phyloP scores from a whole-genome alignment of 2,113 vertebrate genomes.

The Lampris megalopsis region DNA sequence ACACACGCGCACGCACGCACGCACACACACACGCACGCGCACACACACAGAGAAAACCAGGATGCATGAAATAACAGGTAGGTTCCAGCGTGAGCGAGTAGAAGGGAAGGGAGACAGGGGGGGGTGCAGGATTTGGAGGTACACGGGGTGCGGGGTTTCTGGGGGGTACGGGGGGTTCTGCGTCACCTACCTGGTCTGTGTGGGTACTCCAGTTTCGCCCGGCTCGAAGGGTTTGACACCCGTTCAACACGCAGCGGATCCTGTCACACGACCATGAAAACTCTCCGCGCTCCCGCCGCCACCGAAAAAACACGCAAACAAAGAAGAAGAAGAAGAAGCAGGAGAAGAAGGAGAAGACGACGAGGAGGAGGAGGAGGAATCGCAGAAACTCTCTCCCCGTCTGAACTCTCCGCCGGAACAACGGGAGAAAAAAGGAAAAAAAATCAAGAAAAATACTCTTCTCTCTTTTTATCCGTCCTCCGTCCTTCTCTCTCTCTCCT shows the following conservation, averaged over 20 bases:
- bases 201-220: conserved; percentile 73
- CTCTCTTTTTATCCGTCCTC: conserved; percentile 6
- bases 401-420: not conserved
- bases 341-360: not conserved
- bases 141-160: too few relatives aligned
- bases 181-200: conserved; percentile 66
- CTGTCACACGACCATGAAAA: conserved; percentile 37
- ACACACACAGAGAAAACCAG: not conserved
- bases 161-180: too few relatives aligned
- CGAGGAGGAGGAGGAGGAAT: not conserved
- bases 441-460: conserved; percentile 19
- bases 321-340: not conserved
- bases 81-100: not conserved
- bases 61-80: not conserved
- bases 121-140: not conserved
- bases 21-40: conserved; percentile 1
- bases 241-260: conserved; percentile 58
- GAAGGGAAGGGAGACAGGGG: not conserved
- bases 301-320: too few relatives aligned
- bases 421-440: not conserved
- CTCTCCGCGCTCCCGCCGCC: conserved; percentile 11
- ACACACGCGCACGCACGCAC: conserved; percentile 9
- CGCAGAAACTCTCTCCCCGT: not conserved
- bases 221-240: conserved; percentile 57
- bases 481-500: not conserved